Base-by-base conservation (phyloP, 1,140 invertebrate species). In the Asobara japonica region DNA sequence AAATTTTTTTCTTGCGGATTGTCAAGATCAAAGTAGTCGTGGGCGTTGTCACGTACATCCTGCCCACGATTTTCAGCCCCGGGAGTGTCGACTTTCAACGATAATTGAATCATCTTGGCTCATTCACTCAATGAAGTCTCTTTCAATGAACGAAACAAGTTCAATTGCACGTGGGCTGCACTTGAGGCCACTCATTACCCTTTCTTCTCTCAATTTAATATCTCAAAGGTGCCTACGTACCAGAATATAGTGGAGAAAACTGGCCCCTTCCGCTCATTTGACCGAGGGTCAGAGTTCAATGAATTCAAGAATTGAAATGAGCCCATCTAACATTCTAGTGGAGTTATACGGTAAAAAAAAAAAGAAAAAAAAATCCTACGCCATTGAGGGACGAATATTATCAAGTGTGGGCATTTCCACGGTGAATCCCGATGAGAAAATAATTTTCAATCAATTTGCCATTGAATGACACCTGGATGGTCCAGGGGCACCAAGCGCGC, bases 131-230 rank as follows among this genome's bases (percentile, higher is more conserved):
- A 62, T 60, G 51, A 27, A 27, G 11, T 27, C 25, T 27, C 11
- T 27, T 25, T 60, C 51, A 60, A 60, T 62, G 60, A 6, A 62
- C 13, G 29, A 30, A 31, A 30, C 60, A 62, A 62, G 60, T 62
- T 62, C 60, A 62, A 62, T 62, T 62, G 29, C 60, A 62, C 60
- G 60, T 62, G 60, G 60, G 60, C 27, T n/a, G 60, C 20, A 31
- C 60, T 62, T 31, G 41, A 45, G 41, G n/a, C 41, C 41, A n/a
- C 41, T 45, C 41, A 62, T 62, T 31, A 62, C 8, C 29, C 60
- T 16, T 31, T 30, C 18, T 60, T 29, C 31, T 30, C 18, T 11
- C n/a, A 51, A 18, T 29, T 33, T 41, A 65, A 25, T 45, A 41
- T 30, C 61, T 41, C 7, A 45, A 67, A 51, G 41, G 20, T 29